Evolutionary conservation across 2,113 vertebrate genomes (phyloP), one percentile per base, ranked within the genome.

Genomic region (Phoenicopterus ruber): DNA sequence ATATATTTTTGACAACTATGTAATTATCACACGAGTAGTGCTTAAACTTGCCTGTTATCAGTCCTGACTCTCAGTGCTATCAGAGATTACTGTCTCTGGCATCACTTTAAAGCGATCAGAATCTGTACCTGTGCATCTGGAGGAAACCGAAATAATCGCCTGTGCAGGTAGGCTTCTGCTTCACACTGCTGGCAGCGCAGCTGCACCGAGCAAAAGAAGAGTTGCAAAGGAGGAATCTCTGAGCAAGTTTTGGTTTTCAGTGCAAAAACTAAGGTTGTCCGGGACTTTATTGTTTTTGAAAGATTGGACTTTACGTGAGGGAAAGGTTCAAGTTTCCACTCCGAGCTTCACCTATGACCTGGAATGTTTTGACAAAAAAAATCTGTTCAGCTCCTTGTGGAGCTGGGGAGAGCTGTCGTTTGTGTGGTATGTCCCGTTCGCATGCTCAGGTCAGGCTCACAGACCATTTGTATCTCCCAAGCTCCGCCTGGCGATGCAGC

Each of bases 71-170:
- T 72, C 10, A 1, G 44, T 61, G 70, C 91, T 92, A 77, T 95
- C 91, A 86, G 92, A 58, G 80, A 73, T 95, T 71, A 7, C 82
- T 77, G 95, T 90, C 91, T 94, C 49, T 97, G 96, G 96, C 96
- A 93, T 54, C 76, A 26, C 82, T 94, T 96, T 24, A 97, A 94
- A 96, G 94, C 2, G 4, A 52, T 71, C 20, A 13, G 73, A 63
- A 38, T 69, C 90, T 85, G 70, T 93, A n/a, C 67, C 87, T 76
- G 7, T 77, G 80, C 80, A 76, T 93, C 84, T 96, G 82, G 63
- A 89, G 91, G 92, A 94, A 88, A 67, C 67, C 8, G 11, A 94
- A 88, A 46, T 44, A 50, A 62, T 79, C 28, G 14, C 86, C 44
- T 82, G 71, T 80, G 59, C 76, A 86, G 59, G 52, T n/a, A 46